phyloP scores from a whole-genome alignment of 1,140 invertebrate species.

The Hycleus phaleratus region DNA sequence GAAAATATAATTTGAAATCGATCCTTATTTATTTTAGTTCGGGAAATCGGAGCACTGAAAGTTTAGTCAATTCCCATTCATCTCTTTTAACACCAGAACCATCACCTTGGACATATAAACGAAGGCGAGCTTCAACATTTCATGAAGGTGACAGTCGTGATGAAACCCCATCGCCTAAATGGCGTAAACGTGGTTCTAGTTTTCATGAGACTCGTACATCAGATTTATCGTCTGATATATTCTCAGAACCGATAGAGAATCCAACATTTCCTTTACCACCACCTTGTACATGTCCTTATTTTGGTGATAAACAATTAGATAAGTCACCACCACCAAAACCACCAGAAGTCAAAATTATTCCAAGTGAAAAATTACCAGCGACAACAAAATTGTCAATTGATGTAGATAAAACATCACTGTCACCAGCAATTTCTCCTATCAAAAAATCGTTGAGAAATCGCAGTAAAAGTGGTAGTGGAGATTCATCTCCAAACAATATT shows the following conservation, averaged over 20 bases:
- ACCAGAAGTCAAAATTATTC: slow-evolving; percentile 49
- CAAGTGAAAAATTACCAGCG: slow-evolving; percentile 36
- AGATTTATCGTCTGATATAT: slow-evolving; percentile 5
- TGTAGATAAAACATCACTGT: slow-evolving; percentile 31
- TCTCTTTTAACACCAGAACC: slow-evolving; percentile 24
- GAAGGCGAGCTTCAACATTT: slow-evolving; percentile 48
- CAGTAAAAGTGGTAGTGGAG: slow-evolving; percentile 21
- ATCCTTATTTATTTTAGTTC: slow-evolving; percentile 22
- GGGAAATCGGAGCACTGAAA: slow-evolving; percentile 27
- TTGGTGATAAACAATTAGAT: slow-evolving; percentile 53
- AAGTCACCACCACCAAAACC: slow-evolving; percentile 40
- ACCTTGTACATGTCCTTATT: slow-evolving; percentile 70
- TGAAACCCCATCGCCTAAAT: slow-evolving; percentile 36
- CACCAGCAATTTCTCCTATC: slow-evolving; percentile 22
- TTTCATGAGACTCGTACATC: slow-evolving; percentile 39
- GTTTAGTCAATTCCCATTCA: slow-evolving; percentile 27
- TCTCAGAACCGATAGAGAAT: slow-evolving; percentile 19
- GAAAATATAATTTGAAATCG: neutral
- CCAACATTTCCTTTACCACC: slow-evolving; percentile 50
- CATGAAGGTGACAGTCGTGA: slow-evolving; percentile 42
- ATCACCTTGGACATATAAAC: slow-evolving; percentile 31
- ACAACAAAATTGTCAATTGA: slow-evolving; percentile 12
- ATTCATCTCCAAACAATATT: slow-evolving; percentile 33
- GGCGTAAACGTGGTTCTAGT: slow-evolving; percentile 43
- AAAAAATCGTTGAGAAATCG: slow-evolving; percentile 16